Conservation (phyloP, 2,113 vertebrate genomes). For the Psittacula cyanocephala region DNA sequence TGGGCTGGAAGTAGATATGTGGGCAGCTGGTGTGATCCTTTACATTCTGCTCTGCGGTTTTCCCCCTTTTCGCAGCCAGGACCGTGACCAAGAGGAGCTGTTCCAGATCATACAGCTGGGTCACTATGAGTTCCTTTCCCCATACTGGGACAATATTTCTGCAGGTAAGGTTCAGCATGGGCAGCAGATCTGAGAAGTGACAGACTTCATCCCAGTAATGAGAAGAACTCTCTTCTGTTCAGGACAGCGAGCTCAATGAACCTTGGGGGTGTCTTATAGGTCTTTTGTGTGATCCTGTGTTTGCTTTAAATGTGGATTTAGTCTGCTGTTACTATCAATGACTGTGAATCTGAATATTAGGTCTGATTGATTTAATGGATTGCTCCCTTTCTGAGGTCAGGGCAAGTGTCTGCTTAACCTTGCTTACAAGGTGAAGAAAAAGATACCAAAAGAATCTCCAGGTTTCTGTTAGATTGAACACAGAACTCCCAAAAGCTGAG, state of each 20-base stretch:
- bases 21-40: slow-evolving; percentile 95
- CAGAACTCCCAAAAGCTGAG: neutral
- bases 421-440: neutral
- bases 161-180: slow-evolving; percentile 77
- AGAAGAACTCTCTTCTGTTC: neutral
- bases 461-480: neutral
- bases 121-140: slow-evolving; percentile 87
- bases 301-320: neutral
- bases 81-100: slow-evolving; percentile 91
- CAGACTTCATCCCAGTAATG: neutral
- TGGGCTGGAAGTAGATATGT: slow-evolving; percentile 92
- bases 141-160: slow-evolving; percentile 94
- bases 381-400: neutral
- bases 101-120: slow-evolving; percentile 92
- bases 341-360: neutral
- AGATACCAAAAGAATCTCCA: neutral
- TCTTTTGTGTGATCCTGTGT: neutral
- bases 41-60: slow-evolving; percentile 95
- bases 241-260: neutral
- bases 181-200: neutral
- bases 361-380: neutral
- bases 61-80: slow-evolving; percentile 92
- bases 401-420: neutral
- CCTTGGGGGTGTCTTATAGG: neutral
- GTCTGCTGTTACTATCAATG: fast-evolving